Evolutionary conservation across 1,140 invertebrate species (phyloP).

Genomic region (Camponotus vicinus): DNA sequence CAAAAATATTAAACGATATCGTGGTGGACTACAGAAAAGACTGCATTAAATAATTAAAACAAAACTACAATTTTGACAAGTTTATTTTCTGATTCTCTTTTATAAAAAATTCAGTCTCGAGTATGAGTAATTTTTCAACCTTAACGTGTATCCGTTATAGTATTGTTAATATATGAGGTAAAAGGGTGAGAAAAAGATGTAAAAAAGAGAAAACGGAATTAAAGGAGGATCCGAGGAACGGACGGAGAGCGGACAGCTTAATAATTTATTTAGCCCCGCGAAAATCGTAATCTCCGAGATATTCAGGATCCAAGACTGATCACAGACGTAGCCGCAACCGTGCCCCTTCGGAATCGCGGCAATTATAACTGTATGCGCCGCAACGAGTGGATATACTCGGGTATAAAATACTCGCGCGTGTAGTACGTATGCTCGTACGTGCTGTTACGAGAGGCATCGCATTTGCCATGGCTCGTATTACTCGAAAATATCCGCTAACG

Average conservation of each 20-base stretch:
- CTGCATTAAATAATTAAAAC: too few relatives aligned
- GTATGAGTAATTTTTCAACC: too few relatives aligned
- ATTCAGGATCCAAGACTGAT: slow-evolving; percentile 71
- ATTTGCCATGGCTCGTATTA: slow-evolving; percentile 1
- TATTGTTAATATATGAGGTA: slow-evolving; percentile 65
- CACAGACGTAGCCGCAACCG: slow-evolving; percentile 69
- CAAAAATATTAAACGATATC: too few relatives aligned
- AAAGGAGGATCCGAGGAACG: not conserved
- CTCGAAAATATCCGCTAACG: slow-evolving; percentile 35
- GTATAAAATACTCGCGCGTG: not conserved
- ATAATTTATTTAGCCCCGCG: slow-evolving; percentile 70
- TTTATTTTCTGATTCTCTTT: too few relatives aligned
- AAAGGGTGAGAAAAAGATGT: not conserved
- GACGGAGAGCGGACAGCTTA: not conserved
- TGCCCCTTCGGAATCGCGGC: slow-evolving; percentile 63
- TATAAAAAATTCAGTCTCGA: too few relatives aligned
- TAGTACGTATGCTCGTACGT: not conserved
- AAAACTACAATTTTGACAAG: too few relatives aligned
- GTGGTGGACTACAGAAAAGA: too few relatives aligned
- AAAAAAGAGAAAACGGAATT: slow-evolving; percentile 5
- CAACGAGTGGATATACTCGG: not conserved
- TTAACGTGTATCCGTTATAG: slow-evolving; percentile 22
- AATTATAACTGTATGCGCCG: slow-evolving; percentile 71
- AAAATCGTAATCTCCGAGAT: slow-evolving; percentile 67
- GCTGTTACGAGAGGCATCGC: slow-evolving; percentile 1